Percentiles rank a stretch among this genome's conserved stretches.
phyloP scores from a whole-genome alignment of 2,113 vertebrate genomes.

The Perca fluviatilis region DNA sequence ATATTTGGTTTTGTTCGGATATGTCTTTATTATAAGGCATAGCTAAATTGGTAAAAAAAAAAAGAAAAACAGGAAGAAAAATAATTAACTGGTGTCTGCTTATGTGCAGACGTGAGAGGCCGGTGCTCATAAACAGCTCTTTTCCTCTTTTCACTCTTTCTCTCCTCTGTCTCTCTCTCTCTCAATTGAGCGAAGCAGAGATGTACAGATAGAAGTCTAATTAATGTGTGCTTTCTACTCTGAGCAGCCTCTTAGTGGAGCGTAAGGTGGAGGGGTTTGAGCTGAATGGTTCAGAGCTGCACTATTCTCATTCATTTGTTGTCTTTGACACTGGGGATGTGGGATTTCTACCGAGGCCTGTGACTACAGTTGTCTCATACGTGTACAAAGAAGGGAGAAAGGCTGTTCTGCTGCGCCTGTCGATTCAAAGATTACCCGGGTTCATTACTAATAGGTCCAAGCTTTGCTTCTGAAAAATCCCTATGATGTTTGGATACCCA shows the following conservation, averaged over 20 bases:
- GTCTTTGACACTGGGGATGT: constrained; percentile 49
- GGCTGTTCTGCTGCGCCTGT: constrained; percentile 33
- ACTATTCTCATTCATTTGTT: constrained; percentile 66
- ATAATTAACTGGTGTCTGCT: not conserved
- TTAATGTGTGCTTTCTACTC: constrained; percentile 65
- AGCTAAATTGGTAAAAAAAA: not conserved
- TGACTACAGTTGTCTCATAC: constrained; percentile 33
- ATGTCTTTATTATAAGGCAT: not conserved
- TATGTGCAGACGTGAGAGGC: not conserved
- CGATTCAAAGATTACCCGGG: constrained; percentile 48
- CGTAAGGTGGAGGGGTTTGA: constrained; percentile 27
- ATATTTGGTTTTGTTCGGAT: not conserved
- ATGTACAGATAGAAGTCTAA: constrained; percentile 67
- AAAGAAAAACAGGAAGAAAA: not conserved
- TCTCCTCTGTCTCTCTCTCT: constrained; percentile 4
- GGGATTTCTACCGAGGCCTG: constrained; percentile 49
- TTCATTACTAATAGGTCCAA: constrained; percentile 29
- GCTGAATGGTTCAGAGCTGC: constrained; percentile 51
- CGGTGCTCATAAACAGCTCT: not conserved
- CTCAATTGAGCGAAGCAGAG: constrained; percentile 48
- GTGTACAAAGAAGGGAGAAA: constrained; percentile 2
- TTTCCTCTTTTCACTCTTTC: not conserved
- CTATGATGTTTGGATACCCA: not conserved
- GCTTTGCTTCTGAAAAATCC: constrained; percentile 29
- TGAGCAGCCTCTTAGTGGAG: constrained; percentile 53